Evolutionary conservation across 2,113 vertebrate genomes (phyloP).

Genomic region (Lophotis ruficrista): DNA sequence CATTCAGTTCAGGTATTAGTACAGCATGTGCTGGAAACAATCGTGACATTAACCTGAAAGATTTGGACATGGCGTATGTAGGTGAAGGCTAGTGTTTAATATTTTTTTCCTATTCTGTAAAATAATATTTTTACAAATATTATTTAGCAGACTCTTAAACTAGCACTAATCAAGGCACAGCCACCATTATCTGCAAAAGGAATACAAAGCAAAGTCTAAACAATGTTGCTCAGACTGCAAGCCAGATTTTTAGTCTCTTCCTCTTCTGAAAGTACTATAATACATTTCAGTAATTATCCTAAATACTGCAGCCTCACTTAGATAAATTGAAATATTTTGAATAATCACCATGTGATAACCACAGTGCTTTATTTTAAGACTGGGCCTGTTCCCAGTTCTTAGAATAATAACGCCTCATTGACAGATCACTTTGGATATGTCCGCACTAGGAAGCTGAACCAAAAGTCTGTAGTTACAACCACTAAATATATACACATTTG

Average conservation of each 20-base stretch:
- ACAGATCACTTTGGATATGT: not conserved
- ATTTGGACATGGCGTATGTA: not conserved
- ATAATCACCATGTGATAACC: not conserved
- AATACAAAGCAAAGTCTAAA: not conserved
- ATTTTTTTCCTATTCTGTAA: not conserved
- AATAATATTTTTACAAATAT: not conserved
- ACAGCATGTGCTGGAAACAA: not conserved
- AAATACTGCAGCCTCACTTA: not conserved
- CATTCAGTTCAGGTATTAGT: not conserved
- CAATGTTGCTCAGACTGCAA: not conserved
- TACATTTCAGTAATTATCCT: not conserved
- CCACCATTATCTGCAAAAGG: not conserved
- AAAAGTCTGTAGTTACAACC: not conserved
- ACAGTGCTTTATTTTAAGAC: not conserved
- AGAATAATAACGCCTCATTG: not conserved
- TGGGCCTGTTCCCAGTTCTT: not conserved
- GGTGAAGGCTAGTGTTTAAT: not conserved
- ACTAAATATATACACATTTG: not conserved
- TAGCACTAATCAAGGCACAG: not conserved
- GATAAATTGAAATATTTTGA: constrained; percentile 17
- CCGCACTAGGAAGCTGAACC: not conserved
- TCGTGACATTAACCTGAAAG: not conserved
- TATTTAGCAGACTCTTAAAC: not conserved
- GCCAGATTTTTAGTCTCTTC: not conserved
- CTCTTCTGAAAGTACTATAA: not conserved